Base-by-base conservation (phyloP, 2,113 vertebrate genomes). In the Nothoprocta perdicaria region DNA sequence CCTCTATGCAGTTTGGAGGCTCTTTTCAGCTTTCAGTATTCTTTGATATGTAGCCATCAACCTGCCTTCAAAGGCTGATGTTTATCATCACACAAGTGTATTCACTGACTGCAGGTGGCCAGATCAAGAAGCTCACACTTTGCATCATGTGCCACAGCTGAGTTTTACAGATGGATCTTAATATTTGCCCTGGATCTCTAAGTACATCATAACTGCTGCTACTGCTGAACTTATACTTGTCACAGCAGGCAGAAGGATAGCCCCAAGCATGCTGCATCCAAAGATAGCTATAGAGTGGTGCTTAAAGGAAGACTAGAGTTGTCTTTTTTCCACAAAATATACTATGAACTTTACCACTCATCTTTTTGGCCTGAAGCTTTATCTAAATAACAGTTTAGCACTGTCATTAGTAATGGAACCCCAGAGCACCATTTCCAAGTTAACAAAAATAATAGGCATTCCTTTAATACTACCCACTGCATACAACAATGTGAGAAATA, bases 391-490 rank as follows among this genome's bases (percentile, higher is more conserved):
- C 10, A 94, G 55, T 61, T 63, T 15, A 75, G 53, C 35, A 50
- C 40, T 90, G 68, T 78, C 89, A 89, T 93, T 90, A 94, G 80
- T 80, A 80, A 91, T 29, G 62, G 53, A 63, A 52, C 48, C 89
- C 61, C 26, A 55, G 76, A 82, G 61, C 62, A 90, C 86, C 58
- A 92, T 96, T 93, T 96, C 93, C 77, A 75, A 97, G 81, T 94
- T 72, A 86, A 80, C 12, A 94, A 91, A 96, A 91, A 80, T 88
- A 93, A 89, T 89, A 84, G 81, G 67, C 57, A 45, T 86, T 65
- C 52, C 95, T 83, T 95, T 93, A 73, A 92, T 86, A 61, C 21
- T 40, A 79, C 33, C 45, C 29, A 90, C 93, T 95, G 86, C 46
- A 66, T 57, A 80, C 40, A 60, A 4, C 81, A 84, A 90, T 7